Conservation (phyloP, 2,888 invertebrate genomes). For the Xestia ashworthii region DNA sequence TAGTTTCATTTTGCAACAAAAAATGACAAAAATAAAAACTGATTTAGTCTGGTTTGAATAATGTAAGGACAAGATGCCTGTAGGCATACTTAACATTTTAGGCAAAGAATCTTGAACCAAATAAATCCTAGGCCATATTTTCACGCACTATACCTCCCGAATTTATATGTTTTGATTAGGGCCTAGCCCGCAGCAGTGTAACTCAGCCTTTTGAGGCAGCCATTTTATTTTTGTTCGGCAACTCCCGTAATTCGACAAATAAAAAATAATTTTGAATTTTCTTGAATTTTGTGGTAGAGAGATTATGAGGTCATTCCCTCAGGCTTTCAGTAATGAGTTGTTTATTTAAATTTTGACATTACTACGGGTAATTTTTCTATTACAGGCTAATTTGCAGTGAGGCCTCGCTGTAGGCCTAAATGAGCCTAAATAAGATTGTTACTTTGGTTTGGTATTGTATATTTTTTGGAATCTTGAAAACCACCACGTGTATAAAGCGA, state of each 20-base stretch:
- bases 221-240: conserved; percentile 13
- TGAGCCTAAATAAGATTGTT: neutral
- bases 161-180: conserved; percentile 50
- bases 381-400: conserved; percentile 1
- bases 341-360: conserved; percentile 40
- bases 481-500: neutral
- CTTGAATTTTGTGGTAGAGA: neutral
- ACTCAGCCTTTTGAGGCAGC: conserved; percentile 6
- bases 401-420: neutral
- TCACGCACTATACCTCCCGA: conserved; percentile 16
- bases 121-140: conserved; percentile 36
- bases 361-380: neutral
- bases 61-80: neutral
- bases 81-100: conserved; percentile 31
- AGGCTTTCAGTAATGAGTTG: conserved; percentile 34
- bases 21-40: neutral
- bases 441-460: neutral
- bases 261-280: conserved; percentile 41
- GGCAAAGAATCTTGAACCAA: conserved; percentile 8
- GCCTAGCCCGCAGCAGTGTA: conserved; percentile 36
- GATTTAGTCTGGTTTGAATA: neutral
- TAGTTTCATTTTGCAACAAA: neutral
- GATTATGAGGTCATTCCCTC: conserved; percentile 10
- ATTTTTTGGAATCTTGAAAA: neutral
- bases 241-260: conserved; percentile 17